These are phyloP conservation scores for Menidia beryllina DNA, from an alignment of 2,113 vertebrate genomes.

Conservation along the genomic window DNA sequence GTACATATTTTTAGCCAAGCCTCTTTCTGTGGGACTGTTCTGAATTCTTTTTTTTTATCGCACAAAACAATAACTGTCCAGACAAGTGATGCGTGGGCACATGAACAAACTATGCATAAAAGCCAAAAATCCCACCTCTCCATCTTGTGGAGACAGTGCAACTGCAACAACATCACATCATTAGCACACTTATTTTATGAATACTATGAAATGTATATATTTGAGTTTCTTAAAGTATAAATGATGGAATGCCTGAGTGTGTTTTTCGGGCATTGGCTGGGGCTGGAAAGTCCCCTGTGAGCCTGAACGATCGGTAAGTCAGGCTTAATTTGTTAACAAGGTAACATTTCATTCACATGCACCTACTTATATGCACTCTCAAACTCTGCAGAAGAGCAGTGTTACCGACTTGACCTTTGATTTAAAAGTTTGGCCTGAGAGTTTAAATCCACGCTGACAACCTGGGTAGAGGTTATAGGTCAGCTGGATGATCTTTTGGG, in stretches of 20 bases:
- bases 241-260: conserved; percentile 13
- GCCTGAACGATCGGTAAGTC: conserved; percentile 39
- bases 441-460: conserved; percentile 60
- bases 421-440: conserved; percentile 43
- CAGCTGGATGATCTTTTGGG: conserved; percentile 55
- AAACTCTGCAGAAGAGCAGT: conserved; percentile 22
- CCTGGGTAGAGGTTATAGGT: conserved; percentile 54
- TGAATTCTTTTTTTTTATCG: conserved; percentile 43
- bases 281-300: conserved; percentile 47
- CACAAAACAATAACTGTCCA: conserved; percentile 51
- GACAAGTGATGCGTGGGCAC: conserved; percentile 46
- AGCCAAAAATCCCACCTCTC: conserved; percentile 14
- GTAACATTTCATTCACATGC: conserved; percentile 49
- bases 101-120: conserved; percentile 31
- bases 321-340: conserved; percentile 66
- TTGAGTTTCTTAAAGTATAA: conserved; percentile 4
- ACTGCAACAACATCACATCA: conserved; percentile 6
- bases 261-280: conserved; percentile 28
- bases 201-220: background rate
- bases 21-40: conserved; percentile 34
- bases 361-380: conserved; percentile 18
- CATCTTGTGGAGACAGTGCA: conserved; percentile 5
- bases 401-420: conserved; percentile 62
- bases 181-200: background rate
- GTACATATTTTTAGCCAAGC: conserved; percentile 1